phyloP scores from a whole-genome alignment of 2,113 vertebrate species.

The Ovis aries region ARS-UI_Ramb_v3.0 NC_056066.1:52516501-52517000 shows the following conservation, averaged over 20 bases:
- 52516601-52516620: too few species aligned
- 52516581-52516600: too few species aligned
- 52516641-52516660: too few species aligned
- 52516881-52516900: background rate
- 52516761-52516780: background rate
- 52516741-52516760: background rate
- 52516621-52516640: too few species aligned
- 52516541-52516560: too few species aligned
- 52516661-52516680: too few species aligned
- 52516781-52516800: background rate
- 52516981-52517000: background rate
- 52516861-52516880: background rate
- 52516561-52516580: too few species aligned
- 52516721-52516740: background rate
- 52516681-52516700: too few species aligned
- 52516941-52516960: background rate
- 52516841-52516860: background rate
- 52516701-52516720: background rate
- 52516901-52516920: background rate
- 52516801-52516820: background rate
- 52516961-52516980: background rate
- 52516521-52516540: too few species aligned
- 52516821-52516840: background rate
- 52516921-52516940: background rate
- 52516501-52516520: too few species aligned